Base-by-base conservation (phyloP, 2,113 vertebrate species). In the Boulengerochromis microlepis region DNA sequence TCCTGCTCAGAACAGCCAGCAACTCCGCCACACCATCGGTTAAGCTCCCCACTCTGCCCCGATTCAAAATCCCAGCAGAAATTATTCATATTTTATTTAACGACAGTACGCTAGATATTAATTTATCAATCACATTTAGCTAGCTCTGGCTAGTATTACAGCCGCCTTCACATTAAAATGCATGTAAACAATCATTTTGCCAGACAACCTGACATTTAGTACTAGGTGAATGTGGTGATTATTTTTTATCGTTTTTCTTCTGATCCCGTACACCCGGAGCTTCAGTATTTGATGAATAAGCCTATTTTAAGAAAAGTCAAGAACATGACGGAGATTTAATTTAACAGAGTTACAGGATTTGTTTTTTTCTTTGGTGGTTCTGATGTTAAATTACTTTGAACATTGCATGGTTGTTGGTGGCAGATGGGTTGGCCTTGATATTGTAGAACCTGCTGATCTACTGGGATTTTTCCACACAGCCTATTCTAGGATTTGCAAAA, bases 221-320 rank as follows among this genome's bases (percentile, higher is more conserved):
- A 35, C 33, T 66, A 38, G 0, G 19, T 66, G 18, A 66, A 66
- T 38, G 10, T 38, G 4, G 10, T 66, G 10, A n/a, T 22, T 38
- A n/a, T 66, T 13, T 12, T 35, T 2, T 12, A n/a, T 3, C 2
- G 0, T 35, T 66, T 66, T 66, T 12, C 61, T 66, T n/a, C 31
- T 66, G 31, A 35, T 35, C 61, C 61, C 6, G 3, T n/a, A 35
- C 18, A 35, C 31, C 31, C 4, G 6, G 31, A 64, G 31, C 31
- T 3, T 66, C 18, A 0, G 31, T 35, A 66, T 66, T 66, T 66
- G 59, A 64, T 64, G 59, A 35, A 0, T 0, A 64, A 64, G 31
- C 31, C 31, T 64, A 64, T 64, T 64, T 35, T 64, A n/a, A 12
- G 59, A 64, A 64, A 7, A 64, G 59, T 35, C 61, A 35, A 66